These are phyloP conservation scores for Zelleria hepariella DNA, from an alignment of 2,888 invertebrate species.

Conservation along the genomic window DNA sequence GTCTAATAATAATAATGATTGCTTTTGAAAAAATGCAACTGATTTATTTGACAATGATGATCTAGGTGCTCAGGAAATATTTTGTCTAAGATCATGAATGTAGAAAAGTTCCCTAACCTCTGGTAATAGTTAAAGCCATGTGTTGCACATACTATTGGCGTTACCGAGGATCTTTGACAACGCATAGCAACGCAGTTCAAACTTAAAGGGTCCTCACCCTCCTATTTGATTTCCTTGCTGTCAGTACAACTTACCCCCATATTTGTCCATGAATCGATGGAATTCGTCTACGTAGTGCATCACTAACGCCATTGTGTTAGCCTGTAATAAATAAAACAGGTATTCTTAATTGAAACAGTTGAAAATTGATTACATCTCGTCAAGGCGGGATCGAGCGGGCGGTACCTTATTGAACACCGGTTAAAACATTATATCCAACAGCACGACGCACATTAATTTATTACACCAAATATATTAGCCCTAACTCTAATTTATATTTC, in stretches of 20 bases:
- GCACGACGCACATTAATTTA: neutral
- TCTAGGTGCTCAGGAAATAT: too few relatives aligned
- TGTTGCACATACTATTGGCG: neutral
- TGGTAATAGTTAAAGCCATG: neutral
- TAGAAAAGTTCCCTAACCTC: neutral
- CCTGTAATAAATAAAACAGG: constrained; percentile 57
- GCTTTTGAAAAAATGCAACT: neutral
- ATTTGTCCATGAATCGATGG: constrained; percentile 84
- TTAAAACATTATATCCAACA: neutral
- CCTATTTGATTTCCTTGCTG: neutral
- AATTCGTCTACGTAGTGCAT: constrained; percentile 84
- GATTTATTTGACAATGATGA: neutral
- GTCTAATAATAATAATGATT: neutral
- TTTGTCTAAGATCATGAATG: too few relatives aligned
- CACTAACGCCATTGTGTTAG: constrained; percentile 81
- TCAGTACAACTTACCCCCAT: constrained; percentile 78
- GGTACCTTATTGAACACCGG: neutral
- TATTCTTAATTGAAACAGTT: constrained; percentile 5
- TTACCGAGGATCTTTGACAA: neutral
- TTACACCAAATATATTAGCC: neutral
- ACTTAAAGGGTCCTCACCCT: neutral
- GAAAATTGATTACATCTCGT: constrained; percentile 3
- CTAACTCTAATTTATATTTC: neutral
- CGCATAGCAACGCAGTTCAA: neutral
- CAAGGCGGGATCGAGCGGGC: neutral